Evolutionary conservation across 64 coral and sea anemone genomes (phyloP).

Genomic region (Anthopleura sola): DNA sequence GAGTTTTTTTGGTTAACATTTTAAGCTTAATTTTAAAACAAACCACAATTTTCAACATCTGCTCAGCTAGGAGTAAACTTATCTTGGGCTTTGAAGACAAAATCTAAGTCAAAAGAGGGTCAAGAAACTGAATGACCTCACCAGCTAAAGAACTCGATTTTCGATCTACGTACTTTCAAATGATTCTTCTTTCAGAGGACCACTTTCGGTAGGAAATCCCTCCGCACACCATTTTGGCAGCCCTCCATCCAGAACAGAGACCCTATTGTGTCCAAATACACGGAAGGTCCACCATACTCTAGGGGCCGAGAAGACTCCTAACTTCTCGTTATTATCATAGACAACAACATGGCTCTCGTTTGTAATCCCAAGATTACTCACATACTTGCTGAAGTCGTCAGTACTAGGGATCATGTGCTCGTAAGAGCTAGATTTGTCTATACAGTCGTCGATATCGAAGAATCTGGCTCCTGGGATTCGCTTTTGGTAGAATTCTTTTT

Average conservation of each 20-base stretch:
- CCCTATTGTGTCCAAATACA: constrained; percentile 69
- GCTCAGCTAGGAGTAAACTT: too few species aligned
- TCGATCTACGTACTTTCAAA: not conserved
- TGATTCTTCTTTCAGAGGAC: constrained; percentile 30
- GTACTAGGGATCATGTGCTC: constrained; percentile 69
- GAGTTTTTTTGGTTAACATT: too few species aligned
- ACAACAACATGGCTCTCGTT: constrained; percentile 85
- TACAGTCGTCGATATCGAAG: constrained; percentile 76
- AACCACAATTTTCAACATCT: too few species aligned
- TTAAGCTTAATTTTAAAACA: too few species aligned
- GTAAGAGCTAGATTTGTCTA: constrained; percentile 50
- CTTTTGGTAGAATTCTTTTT: constrained; percentile 45
- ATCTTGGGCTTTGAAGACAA: too few species aligned
- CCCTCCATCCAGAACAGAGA: constrained; percentile 83
- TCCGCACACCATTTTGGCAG: constrained; percentile 66
- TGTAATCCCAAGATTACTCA: constrained; percentile 65
- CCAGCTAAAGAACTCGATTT: too few species aligned
- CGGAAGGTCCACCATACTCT: constrained; percentile 89
- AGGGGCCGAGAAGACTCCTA: constrained; percentile 76
- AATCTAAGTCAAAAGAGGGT: too few species aligned
- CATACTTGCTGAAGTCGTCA: constrained; percentile 60
- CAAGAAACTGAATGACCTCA: too few species aligned
- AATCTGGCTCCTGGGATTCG: constrained; percentile 71
- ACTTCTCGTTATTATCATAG: constrained; percentile 67
- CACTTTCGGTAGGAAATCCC: constrained; percentile 59